phyloP scores from a whole-genome alignment of 2,888 invertebrate genomes.

The Plagodis pulveraria region DNA sequence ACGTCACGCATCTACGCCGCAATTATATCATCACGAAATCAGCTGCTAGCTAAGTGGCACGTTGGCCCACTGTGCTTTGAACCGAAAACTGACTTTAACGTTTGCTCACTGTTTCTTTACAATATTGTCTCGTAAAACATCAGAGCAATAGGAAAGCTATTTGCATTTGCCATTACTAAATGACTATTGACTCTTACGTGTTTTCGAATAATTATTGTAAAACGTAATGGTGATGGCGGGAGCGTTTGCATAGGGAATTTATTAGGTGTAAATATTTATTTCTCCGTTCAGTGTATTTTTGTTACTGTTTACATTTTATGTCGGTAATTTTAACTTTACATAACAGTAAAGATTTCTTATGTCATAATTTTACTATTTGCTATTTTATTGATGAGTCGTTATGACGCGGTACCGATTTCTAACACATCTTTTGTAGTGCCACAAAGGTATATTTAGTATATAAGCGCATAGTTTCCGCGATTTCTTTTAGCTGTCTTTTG shows the following conservation, averaged over 20 bases:
- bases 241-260: slow-evolving; percentile 27
- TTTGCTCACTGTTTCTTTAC: slow-evolving; percentile 45
- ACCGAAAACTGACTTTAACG: slow-evolving; percentile 45
- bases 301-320: slow-evolving; percentile 12
- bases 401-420: background rate
- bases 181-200: slow-evolving; percentile 23
- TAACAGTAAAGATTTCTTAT: slow-evolving; percentile 18
- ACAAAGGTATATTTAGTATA: background rate
- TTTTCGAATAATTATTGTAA: slow-evolving; percentile 22
- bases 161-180: slow-evolving; percentile 36
- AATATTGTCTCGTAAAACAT: slow-evolving; percentile 41
- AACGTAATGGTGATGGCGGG: slow-evolving; percentile 22
- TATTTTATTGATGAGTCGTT: slow-evolving; percentile 17
- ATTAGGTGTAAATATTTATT: slow-evolving; percentile 29
- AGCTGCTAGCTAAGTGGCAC: slow-evolving; percentile 65
- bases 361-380: slow-evolving; percentile 15
- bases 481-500: slow-evolving; percentile 46
- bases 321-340: slow-evolving; percentile 10
- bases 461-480: slow-evolving; percentile 29
- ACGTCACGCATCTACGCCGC: slow-evolving; percentile 59
- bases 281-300: slow-evolving; percentile 7
- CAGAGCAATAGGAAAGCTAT: slow-evolving; percentile 39
- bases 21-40: slow-evolving; percentile 78
- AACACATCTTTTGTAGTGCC: background rate
- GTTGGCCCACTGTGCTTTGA: slow-evolving; percentile 51